A percentile compares a stretch with the other conserved stretches of the same genome.
Conservation (phyloP, 2,113 vertebrate species). For the Stigmatopora nigra region DNA sequence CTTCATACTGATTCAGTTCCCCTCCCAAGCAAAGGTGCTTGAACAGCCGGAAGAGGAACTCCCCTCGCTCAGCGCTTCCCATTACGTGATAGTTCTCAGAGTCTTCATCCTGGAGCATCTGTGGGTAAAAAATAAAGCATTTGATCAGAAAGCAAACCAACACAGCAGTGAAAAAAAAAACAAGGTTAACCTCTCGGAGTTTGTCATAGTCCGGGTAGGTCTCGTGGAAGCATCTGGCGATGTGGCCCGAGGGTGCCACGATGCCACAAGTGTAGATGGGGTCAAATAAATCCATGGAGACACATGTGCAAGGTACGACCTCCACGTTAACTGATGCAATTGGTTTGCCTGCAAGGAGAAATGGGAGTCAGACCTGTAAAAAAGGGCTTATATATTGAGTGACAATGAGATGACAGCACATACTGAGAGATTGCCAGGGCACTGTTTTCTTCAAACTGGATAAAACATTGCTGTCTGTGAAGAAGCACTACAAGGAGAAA, state of each 20-base stretch:
- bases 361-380: slow-evolving; percentile 5
- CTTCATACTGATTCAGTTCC: slow-evolving; percentile 88
- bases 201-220: slow-evolving; percentile 65
- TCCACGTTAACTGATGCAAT: slow-evolving; percentile 59
- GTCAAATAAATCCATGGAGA: slow-evolving; percentile 70
- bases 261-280: slow-evolving; percentile 63
- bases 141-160: background rate
- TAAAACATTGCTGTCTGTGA: slow-evolving; percentile 62
- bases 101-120: slow-evolving; percentile 84
- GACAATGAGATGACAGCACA: slow-evolving; percentile 27
- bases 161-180: background rate
- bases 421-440: slow-evolving; percentile 57
- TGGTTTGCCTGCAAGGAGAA: slow-evolving; percentile 45
- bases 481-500: slow-evolving; percentile 58
- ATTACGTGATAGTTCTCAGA: slow-evolving; percentile 78
- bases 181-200: slow-evolving; percentile 57
- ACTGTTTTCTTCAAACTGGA: slow-evolving; percentile 51
- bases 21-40: slow-evolving; percentile 92
- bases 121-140: slow-evolving; percentile 24
- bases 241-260: slow-evolving; percentile 56
- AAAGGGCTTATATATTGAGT: background rate
- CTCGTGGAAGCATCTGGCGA: slow-evolving; percentile 67
- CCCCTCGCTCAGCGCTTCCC: slow-evolving; percentile 70
- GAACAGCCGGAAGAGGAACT: slow-evolving; percentile 91
- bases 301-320: slow-evolving; percentile 59